Conservation (phyloP, 2,113 vertebrate species). For the Reinhardtius hippoglossoides region DNA sequence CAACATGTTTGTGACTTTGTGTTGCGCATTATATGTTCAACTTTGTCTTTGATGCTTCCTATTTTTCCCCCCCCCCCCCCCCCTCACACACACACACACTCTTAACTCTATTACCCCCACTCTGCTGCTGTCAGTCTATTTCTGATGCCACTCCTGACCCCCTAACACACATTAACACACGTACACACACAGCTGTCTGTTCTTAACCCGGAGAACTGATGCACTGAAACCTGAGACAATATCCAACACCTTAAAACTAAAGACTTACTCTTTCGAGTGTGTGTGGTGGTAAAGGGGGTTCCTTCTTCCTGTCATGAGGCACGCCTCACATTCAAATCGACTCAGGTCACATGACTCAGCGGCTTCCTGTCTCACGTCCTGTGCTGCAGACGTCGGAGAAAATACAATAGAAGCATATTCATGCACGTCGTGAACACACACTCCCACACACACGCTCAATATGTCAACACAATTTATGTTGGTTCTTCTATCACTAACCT, state of each 20-base stretch:
- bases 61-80: background rate
- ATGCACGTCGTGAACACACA: conserved; percentile 9
- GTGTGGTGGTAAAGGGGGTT: conserved; percentile 16
- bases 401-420: conserved; percentile 35
- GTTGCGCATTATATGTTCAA: background rate
- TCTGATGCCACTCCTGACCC: conserved; percentile 36
- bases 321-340: conserved; percentile 28
- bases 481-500: too few relatives aligned
- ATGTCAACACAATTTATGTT: background rate
- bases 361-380: conserved; percentile 73
- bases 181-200: conserved; percentile 17
- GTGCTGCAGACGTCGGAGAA: conserved; percentile 6
- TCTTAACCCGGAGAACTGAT: too few relatives aligned
- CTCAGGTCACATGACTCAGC: conserved; percentile 51
- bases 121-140: conserved; percentile 34
- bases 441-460: background rate
- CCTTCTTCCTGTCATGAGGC: conserved; percentile 53
- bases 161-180: conserved; percentile 52
- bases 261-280: background rate
- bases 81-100: background rate
- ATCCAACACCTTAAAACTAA: too few relatives aligned
- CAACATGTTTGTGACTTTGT: conserved; percentile 4
- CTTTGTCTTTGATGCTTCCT: background rate
- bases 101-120: background rate
- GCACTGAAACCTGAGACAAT: too few relatives aligned